Evolutionary conservation across 2,888 invertebrate genomes (phyloP).

Genomic region (Saturnia japonica): DNA sequence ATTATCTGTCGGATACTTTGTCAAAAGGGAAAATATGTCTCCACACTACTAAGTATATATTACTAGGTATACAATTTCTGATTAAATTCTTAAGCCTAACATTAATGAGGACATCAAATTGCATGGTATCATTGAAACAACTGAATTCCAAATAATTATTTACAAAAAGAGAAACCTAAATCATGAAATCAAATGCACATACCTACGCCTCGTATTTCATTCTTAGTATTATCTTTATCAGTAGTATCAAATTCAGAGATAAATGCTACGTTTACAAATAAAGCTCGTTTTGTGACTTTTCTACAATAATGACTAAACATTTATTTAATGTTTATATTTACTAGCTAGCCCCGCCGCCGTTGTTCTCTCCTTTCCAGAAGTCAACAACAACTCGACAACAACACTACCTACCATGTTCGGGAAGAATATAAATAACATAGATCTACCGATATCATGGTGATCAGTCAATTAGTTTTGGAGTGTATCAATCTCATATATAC

Average conservation of each 20-base stretch:
- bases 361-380: too few relatives aligned
- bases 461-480: too few relatives aligned
- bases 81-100: slow-evolving; percentile 3
- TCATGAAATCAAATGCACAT: neutral
- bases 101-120: too few relatives aligned
- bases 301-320: too few relatives aligned
- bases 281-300: neutral
- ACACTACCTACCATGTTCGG: too few relatives aligned
- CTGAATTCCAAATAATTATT: neutral
- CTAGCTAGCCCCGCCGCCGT: too few relatives aligned
- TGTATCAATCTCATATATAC: too few relatives aligned
- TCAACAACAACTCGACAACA: too few relatives aligned
- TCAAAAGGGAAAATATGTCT: neutral
- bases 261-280: neutral
- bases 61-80: neutral
- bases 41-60: neutral
- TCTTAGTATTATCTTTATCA: neutral
- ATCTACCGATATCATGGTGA: too few relatives aligned
- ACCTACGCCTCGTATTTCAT: neutral
- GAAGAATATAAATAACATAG: too few relatives aligned
- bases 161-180: neutral
- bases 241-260: neutral
- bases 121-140: neutral
- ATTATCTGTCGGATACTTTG: neutral
- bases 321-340: too few relatives aligned